A percentile compares a stretch with the other conserved stretches of the same genome.
Evolutionary conservation across 2,113 vertebrate genomes (phyloP).

Genomic region (Benitochromis conjunctus): DNA sequence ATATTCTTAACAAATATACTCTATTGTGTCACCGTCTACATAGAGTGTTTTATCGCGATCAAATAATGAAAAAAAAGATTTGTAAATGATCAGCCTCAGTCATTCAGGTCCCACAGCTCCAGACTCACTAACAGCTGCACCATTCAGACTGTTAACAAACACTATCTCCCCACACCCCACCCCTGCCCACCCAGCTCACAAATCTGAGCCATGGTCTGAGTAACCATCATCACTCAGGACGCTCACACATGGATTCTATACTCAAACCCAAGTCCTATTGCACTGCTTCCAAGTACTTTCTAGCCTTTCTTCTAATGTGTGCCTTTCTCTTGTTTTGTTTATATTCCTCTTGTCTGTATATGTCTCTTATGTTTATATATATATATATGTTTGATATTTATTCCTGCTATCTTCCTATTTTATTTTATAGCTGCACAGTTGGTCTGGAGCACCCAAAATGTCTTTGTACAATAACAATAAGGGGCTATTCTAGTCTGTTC

Average conservation of each 20-base stretch:
- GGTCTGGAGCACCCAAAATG: no score
- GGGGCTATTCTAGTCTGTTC: no score
- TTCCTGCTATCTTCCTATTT: no score
- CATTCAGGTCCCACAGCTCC: not conserved
- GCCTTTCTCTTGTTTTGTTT: no score
- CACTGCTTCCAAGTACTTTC: not conserved
- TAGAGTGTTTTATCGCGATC: not conserved
- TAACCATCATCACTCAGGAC: not conserved
- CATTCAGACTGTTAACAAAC: not conserved
- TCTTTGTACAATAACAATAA: no score
- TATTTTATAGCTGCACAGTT: no score
- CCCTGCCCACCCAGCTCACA: not conserved
- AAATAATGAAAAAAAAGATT: not conserved
- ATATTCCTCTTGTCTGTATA: no score
- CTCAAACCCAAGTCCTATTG: not conserved
- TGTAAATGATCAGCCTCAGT: not conserved
- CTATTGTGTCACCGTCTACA: fast-evolving
- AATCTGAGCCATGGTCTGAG: fast-evolving
- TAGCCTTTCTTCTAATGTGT: no score
- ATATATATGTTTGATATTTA: no score
- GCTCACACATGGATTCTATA: not conserved
- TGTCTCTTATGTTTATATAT: no score
- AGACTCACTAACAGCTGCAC: not conserved
- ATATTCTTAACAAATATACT: not conserved
- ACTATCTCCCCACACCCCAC: not conserved